Conservation (phyloP, 2,888 invertebrate genomes). For the Yponomeuta sedellus region DNA sequence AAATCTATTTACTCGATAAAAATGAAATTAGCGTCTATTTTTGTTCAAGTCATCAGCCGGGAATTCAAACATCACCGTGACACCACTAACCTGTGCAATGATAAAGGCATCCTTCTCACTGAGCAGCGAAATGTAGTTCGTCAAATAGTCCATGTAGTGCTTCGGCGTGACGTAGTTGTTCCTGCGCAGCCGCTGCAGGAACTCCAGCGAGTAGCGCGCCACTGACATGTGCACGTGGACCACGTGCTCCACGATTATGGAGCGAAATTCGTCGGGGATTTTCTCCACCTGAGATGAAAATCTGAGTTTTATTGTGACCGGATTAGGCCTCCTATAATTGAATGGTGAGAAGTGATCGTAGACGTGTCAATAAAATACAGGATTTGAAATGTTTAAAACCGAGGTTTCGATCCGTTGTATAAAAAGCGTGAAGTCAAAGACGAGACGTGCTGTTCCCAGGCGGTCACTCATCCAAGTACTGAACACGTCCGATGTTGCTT, state of each 20-base stretch:
- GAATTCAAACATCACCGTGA: too few relatives aligned
- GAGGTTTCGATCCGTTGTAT: too few relatives aligned
- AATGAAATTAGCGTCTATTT: too few relatives aligned
- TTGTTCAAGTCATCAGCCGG: too few relatives aligned
- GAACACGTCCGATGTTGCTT: slow-evolving; percentile 32
- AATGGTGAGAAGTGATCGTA: too few relatives aligned
- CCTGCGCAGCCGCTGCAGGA: slow-evolving; percentile 82
- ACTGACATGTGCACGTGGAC: slow-evolving; percentile 90
- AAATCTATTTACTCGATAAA: too few relatives aligned
- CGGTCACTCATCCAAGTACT: slow-evolving; percentile 33
- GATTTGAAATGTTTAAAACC: too few relatives aligned
- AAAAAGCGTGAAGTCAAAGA: slow-evolving; percentile 13
- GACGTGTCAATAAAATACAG: too few relatives aligned
- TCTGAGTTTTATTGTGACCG: slow-evolving; percentile 1
- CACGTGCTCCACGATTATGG: slow-evolving; percentile 86
- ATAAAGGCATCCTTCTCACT: slow-evolving; percentile 82
- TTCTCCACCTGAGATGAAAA: slow-evolving; percentile 70
- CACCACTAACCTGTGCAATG: slow-evolving; percentile 58
- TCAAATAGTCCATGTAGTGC: slow-evolving; percentile 92
- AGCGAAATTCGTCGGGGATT: slow-evolving; percentile 81
- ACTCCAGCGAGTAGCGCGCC: slow-evolving; percentile 82
- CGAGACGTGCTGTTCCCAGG: slow-evolving; percentile 31
- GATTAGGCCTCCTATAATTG: not conserved
- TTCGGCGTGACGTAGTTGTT: slow-evolving; percentile 94
- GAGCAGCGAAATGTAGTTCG: slow-evolving; percentile 84